Evolutionary conservation across 1,140 invertebrate genomes (phyloP), one percentile per base, ranked within the genome.

Genomic region (Scylla paramamosain): DNA sequence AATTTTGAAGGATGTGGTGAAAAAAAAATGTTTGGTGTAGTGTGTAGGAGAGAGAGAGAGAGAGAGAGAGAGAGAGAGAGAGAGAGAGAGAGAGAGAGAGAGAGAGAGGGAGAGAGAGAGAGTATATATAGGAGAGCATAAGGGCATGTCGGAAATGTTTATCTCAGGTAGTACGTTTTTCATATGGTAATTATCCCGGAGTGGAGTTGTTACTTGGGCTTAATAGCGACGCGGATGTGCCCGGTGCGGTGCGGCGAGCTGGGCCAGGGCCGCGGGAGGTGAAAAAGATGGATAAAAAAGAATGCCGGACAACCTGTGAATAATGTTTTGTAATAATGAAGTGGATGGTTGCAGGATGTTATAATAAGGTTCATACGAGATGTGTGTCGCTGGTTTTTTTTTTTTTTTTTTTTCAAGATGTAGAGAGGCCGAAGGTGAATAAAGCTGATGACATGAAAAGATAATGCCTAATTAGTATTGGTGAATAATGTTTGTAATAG

Each of bases 41-140:
- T 59, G 52, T 39, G 39, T 39, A 39, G 39, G 52, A 59, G 52
- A 59, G 52, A 59, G 52, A 59, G 52, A 59, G 16, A 20, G 52
- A 59, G 52, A 59, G 52, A 59, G 52, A 39, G 67, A 77, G 67
- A 77, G 67, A 77, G 67, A 77, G 67, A 77, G 67, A 25, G 67
- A 77, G 67, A 77, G 67, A 77, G 67, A n/a, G n/a, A n/a, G n/a
- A n/a, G n/a, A n/a, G 67, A 77, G 67, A 77, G 67, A 77, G 67
- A 77, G 67, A n/a, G 67, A 77, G 67, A 77, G 67, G n/a, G 67
- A 77, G 67, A 87, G 67, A 77, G 67, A 77, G 67, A 77, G n/a
- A 77, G 67, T 20, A n/a, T n/a, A 20, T 1, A 20, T 16, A n/a
- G n/a, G n/a, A 77, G n/a, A n/a, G 67, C 6, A 77, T 6, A n/a